phyloP scores from a whole-genome alignment of 2,888 invertebrate species.

The Cheilosia impressa region DNA sequence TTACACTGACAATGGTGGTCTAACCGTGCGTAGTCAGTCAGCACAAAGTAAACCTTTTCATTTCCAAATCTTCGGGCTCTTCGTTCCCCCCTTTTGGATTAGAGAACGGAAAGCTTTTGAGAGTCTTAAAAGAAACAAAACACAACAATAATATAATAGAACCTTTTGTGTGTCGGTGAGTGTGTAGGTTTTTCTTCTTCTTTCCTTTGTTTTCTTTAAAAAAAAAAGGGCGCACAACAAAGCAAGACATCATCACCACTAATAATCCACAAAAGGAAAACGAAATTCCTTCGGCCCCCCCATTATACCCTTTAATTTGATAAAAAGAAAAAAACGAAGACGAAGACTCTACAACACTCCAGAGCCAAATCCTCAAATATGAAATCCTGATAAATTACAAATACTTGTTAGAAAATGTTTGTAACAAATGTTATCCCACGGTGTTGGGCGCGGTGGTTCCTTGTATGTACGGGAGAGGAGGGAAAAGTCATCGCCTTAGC shows the following conservation, averaged over 20 bases:
- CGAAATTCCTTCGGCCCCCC: constrained; percentile 29
- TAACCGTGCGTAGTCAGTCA: constrained; percentile 45
- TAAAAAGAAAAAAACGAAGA: constrained; percentile 10
- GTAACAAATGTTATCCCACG: constrained; percentile 67
- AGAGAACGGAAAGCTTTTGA: constrained; percentile 34
- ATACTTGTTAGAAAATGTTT: constrained; percentile 69
- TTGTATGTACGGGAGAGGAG: constrained; percentile 10
- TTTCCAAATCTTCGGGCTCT: constrained; percentile 18
- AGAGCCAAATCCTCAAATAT: constrained; percentile 66
- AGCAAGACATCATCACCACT: constrained; percentile 62
- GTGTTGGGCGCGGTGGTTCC: constrained; percentile 24
- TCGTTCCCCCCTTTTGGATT: constrained; percentile 32
- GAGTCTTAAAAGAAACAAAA: constrained; percentile 19
- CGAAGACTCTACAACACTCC: constrained; percentile 9
- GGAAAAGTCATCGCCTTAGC: constrained; percentile 44
- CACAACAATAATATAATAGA: constrained; percentile 11
- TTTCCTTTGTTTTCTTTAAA: neutral
- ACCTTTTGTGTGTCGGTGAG: constrained; percentile 14
- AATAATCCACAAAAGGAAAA: constrained; percentile 65
- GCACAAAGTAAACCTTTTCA: constrained; percentile 41
- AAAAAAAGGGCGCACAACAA: constrained; percentile 28
- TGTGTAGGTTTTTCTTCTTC: neutral
- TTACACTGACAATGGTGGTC: constrained; percentile 52
- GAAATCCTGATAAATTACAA: constrained; percentile 74
- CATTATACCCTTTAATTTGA: neutral